Conservation (phyloP, 2,797 vertebrate genomes). For the Sebastes matsubarae region DNA sequence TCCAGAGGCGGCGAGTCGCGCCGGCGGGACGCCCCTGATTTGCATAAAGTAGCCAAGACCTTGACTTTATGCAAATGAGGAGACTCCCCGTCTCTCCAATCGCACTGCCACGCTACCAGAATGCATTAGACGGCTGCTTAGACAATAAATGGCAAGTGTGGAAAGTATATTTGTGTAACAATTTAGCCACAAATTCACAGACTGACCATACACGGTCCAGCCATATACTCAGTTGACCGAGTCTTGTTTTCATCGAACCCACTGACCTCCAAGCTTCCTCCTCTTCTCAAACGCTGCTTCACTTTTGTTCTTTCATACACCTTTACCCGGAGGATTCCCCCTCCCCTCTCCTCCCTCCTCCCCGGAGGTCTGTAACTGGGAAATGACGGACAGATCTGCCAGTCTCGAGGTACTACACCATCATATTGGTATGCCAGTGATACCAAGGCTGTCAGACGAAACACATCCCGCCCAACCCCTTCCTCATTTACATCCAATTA, state of each 20-base stretch:
- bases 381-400: constrained; percentile 38
- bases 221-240: too few relatives aligned
- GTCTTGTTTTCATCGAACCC: constrained; percentile 3
- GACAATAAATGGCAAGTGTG: too few relatives aligned
- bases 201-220: too few relatives aligned
- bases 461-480: constrained; percentile 4
- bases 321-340: neutral
- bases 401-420: neutral
- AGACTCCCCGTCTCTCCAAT: too few relatives aligned
- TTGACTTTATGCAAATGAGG: too few relatives aligned
- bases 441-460: constrained; percentile 33
- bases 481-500: constrained; percentile 45
- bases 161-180: too few relatives aligned
- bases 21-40: too few relatives aligned
- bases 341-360: neutral
- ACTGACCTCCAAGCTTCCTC: neutral
- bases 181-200: too few relatives aligned
- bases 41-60: too few relatives aligned
- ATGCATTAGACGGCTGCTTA: too few relatives aligned
- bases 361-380: constrained; percentile 4
- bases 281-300: neutral
- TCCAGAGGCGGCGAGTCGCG: rapidly evolving
- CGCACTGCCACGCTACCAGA: too few relatives aligned
- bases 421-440: constrained; percentile 21
- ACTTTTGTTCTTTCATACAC: neutral